These are phyloP conservation scores for Cryptocephalus primarius DNA, from an alignment of 2,888 invertebrate species.

Conservation along the genomic window DNA sequence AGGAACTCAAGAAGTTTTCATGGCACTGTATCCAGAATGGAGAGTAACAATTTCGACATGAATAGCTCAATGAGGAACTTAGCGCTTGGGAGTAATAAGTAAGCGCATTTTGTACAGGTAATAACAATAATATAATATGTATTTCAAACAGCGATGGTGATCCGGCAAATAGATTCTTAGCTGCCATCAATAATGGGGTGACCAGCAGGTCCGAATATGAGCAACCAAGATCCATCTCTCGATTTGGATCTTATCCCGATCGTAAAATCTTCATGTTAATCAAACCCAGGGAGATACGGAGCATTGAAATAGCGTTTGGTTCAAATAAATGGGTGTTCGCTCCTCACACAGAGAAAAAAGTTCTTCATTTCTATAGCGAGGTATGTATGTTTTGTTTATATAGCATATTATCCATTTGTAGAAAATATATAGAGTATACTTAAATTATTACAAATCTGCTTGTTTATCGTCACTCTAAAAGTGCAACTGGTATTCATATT, in stretches of 20 bases:
- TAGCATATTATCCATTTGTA: not conserved
- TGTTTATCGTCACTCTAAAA: too few relatives aligned
- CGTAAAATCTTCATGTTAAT: conserved; percentile 48
- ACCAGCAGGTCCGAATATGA: not conserved
- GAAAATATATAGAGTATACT: too few relatives aligned
- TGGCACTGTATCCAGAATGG: not conserved
- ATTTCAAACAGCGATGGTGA: not conserved
- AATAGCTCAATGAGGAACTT: not conserved
- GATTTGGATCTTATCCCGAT: conserved; percentile 11
- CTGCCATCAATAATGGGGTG: not conserved
- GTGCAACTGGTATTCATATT: too few relatives aligned
- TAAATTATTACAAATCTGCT: too few relatives aligned
- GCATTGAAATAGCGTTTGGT: conserved; percentile 45
- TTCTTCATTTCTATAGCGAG: conserved; percentile 44
- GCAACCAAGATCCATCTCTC: too few relatives aligned
- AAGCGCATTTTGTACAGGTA: too few relatives aligned
- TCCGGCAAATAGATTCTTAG: not conserved
- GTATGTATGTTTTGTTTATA: conserved; percentile 32
- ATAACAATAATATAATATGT: too few relatives aligned
- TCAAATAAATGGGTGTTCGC: conserved; percentile 49
- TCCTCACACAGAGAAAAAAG: conserved; percentile 48
- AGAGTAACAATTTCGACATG: not conserved
- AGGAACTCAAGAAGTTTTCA: not conserved
- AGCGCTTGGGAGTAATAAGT: too few relatives aligned
- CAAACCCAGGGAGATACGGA: conserved; percentile 45